phyloP scores from a whole-genome alignment of 2,888 invertebrate genomes.

The Pseudolycoriella hygida region DNA sequence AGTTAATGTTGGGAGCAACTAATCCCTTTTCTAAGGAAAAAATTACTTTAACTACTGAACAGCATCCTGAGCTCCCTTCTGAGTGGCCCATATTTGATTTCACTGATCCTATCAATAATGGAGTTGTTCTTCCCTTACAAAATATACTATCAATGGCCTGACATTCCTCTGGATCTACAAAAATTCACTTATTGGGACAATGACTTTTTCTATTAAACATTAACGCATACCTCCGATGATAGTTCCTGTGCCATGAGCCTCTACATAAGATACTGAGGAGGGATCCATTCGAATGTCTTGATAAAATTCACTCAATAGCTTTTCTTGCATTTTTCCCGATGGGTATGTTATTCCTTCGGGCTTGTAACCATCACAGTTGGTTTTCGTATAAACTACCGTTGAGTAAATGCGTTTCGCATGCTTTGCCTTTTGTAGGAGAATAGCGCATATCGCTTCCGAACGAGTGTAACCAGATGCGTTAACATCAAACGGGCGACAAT shows the following conservation, averaged over 20 bases:
- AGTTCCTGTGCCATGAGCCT: constrained; percentile 76
- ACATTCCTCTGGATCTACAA: constrained; percentile 56
- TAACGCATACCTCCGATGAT: constrained; percentile 38
- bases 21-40: constrained; percentile 63
- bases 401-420: constrained; percentile 50
- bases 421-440: constrained; percentile 53
- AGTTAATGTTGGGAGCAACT: constrained; percentile 79
- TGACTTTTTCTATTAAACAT: no score
- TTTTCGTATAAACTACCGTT: constrained; percentile 56
- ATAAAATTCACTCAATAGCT: constrained; percentile 44
- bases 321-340: constrained; percentile 42
- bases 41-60: constrained; percentile 64
- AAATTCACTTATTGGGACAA: no score
- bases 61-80: constrained; percentile 71
- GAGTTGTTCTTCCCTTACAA: constrained; percentile 52
- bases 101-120: constrained; percentile 72
- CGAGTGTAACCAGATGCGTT: constrained; percentile 66
- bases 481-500: constrained; percentile 81
- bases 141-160: constrained; percentile 64
- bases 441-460: constrained; percentile 56
- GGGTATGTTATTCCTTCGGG: constrained; percentile 52
- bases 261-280: constrained; percentile 52
- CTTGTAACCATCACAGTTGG: constrained; percentile 64
- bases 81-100: constrained; percentile 91
- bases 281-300: constrained; percentile 54